A percentile compares a stretch with the other conserved stretches of the same genome.
Evolutionary conservation across 30 jellyfish, hydroid and myxozoan species (phyloP).

Genomic region (Turritopsis dohrnii): DNA sequence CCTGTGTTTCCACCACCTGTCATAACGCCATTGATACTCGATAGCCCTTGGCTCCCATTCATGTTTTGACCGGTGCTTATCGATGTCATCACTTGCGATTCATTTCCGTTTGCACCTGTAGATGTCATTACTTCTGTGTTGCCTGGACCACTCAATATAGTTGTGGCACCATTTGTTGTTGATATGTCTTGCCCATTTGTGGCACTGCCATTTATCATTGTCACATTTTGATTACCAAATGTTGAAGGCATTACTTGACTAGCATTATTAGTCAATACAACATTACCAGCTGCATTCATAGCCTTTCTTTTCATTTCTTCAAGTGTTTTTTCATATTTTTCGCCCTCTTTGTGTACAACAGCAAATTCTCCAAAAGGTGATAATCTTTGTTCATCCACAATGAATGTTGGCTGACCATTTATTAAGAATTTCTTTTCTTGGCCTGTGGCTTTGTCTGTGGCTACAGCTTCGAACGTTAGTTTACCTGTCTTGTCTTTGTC

Average conservation of each 20-base stretch:
- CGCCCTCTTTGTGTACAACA: slow-evolving; percentile 71
- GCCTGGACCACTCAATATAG: not conserved
- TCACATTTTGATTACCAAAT: not conserved
- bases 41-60: not conserved
- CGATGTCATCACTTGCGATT: not conserved
- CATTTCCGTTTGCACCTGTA: not conserved
- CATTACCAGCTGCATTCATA: not conserved
- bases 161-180: not conserved
- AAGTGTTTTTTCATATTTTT: slow-evolving; percentile 27
- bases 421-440: slow-evolving; percentile 33
- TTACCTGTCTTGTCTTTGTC: slow-evolving; percentile 75
- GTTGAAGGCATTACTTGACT: not conserved
- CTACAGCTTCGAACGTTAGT: slow-evolving; percentile 83
- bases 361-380: slow-evolving; percentile 68
- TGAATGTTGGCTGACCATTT: slow-evolving; percentile 47
- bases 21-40: not conserved
- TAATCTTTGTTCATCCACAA: slow-evolving; percentile 43
- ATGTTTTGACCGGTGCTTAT: not conserved
- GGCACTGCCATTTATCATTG: not conserved
- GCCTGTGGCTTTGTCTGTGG: slow-evolving; percentile 39
- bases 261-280: not conserved
- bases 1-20: not conserved
- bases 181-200: not conserved
- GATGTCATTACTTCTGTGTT: not conserved
- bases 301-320: slow-evolving; percentile 26